These are phyloP conservation scores for Stramonita haemastoma DNA, from an alignment of 2,888 invertebrate genomes.

Conservation along the genomic window DNA sequence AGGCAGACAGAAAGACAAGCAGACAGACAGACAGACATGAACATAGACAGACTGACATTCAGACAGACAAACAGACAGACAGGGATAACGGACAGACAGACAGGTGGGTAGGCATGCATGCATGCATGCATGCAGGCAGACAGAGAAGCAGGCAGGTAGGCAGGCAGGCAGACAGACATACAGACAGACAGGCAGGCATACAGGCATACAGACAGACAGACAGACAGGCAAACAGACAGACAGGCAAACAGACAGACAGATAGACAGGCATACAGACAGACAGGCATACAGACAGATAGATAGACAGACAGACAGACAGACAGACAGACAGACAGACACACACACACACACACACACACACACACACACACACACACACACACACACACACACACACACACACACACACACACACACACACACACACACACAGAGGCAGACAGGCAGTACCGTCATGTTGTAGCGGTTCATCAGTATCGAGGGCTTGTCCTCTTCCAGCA, in stretches of 20 bases:
- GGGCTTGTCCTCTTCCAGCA: conserved; percentile 94
- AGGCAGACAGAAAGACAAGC: no score
- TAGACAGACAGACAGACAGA: background rate
- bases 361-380: background rate
- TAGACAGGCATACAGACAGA: background rate
- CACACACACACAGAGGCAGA: background rate
- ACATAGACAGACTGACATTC: background rate
- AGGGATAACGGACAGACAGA: no score
- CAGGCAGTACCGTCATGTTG: conserved; percentile 57
- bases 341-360: background rate
- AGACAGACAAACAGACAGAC: no score
- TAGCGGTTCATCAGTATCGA: conserved; percentile 81
- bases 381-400: background rate
- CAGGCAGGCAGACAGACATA: background rate
- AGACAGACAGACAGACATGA: background rate
- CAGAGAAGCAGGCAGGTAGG: background rate
- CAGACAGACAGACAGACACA: background rate
- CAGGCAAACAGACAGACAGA: background rate
- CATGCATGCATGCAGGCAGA: background rate
- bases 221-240: background rate
- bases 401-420: background rate
- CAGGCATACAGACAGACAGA: background rate
- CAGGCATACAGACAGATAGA: background rate
- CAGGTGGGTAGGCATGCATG: no score
- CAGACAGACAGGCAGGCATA: background rate